A percentile compares a stretch with the other conserved stretches of the same genome.
These are phyloP conservation scores for Venustoraphidia nigricollis DNA, from an alignment of 2,888 invertebrate species.

Conservation along the genomic window DNA sequence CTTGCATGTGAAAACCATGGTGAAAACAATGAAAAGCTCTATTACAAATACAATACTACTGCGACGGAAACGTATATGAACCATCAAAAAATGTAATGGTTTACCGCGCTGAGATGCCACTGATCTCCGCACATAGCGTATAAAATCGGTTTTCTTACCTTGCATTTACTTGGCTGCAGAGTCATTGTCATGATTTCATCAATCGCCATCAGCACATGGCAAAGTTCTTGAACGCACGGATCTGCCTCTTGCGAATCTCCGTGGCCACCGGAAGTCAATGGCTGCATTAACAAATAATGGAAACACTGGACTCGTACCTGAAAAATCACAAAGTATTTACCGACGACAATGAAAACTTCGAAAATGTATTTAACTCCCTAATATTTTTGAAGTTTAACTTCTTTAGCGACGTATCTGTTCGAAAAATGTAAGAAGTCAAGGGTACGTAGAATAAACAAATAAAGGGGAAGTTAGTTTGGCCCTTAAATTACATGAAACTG, in stretches of 20 bases:
- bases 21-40: too few species aligned
- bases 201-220: constrained; percentile 59
- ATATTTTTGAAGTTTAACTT: too few species aligned
- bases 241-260: constrained; percentile 64
- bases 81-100: too few species aligned
- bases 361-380: background rate
- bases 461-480: too few species aligned
- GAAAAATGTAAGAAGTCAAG: too few species aligned
- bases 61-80: too few species aligned
- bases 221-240: constrained; percentile 59
- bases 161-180: constrained; percentile 61
- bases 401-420: too few species aligned
- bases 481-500: too few species aligned
- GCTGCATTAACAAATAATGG: constrained; percentile 55
- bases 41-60: too few species aligned
- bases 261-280: constrained; percentile 28
- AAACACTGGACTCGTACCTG: constrained; percentile 87
- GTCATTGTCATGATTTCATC: constrained; percentile 63
- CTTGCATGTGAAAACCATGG: too few species aligned
- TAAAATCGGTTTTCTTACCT: constrained; percentile 32
- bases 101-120: too few species aligned
- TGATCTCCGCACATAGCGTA: background rate
- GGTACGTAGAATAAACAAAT: too few species aligned
- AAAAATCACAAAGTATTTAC: constrained; percentile 15
- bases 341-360: background rate